Conservation (phyloP, 2,113 vertebrate species). For the Mirounga angustirostris region DNA sequence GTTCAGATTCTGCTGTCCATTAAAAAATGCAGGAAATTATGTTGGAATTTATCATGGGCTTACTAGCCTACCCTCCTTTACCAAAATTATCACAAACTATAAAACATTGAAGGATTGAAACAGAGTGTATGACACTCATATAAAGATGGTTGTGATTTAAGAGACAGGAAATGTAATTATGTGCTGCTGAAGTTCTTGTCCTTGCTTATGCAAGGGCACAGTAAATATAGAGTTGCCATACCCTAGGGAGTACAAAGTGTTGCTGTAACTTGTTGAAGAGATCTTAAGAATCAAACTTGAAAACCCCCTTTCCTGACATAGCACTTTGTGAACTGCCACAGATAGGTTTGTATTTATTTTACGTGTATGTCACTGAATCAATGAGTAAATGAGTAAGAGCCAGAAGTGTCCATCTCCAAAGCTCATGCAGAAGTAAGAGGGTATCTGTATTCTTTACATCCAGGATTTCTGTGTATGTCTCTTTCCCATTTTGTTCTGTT, state of each 20-base stretch:
- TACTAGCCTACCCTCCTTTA: conserved; percentile 4
- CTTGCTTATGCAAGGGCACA: conserved; percentile 48
- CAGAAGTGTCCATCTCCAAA: neutral
- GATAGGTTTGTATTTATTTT: conserved; percentile 3
- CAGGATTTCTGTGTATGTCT: neutral
- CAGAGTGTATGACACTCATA: conserved; percentile 43
- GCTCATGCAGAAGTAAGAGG: neutral
- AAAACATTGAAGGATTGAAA: conserved; percentile 70
- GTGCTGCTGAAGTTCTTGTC: conserved; percentile 33
- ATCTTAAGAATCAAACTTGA: neutral
- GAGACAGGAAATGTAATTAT: conserved; percentile 71
- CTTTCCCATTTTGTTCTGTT: neutral
- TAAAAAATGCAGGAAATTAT: conserved; percentile 48
- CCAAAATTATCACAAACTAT: conserved; percentile 67
- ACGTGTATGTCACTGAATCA: neutral
- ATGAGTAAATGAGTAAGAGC: neutral
- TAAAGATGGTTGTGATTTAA: conserved; percentile 71
- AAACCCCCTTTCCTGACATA: neutral
- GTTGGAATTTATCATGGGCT: conserved; percentile 59
- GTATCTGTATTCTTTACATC: neutral
- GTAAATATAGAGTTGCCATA: neutral
- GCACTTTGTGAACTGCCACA: neutral
- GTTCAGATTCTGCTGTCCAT: neutral
- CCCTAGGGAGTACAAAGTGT: neutral
- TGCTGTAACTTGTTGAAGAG: neutral